Conservation (phyloP, 2,797 vertebrate species). For the Acanthis flammea region DNA sequence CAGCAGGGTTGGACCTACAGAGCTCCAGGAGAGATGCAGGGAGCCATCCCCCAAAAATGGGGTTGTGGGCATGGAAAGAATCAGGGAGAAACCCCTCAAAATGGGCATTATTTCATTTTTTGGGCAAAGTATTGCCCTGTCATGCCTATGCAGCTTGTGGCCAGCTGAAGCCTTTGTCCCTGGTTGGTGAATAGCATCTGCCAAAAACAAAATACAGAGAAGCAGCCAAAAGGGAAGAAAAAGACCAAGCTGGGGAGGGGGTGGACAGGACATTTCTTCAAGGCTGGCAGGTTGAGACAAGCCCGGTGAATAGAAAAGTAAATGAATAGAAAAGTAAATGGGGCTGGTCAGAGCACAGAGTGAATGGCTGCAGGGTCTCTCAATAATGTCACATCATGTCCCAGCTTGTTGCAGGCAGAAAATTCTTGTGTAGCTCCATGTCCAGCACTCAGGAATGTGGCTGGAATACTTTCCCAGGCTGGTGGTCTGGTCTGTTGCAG, state of each 20-base stretch:
- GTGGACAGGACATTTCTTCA: background rate
- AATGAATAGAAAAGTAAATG: background rate
- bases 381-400: background rate
- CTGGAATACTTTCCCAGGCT: background rate
- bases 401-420: background rate
- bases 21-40: background rate
- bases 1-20: background rate
- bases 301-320: background rate
- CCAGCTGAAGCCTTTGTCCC: background rate
- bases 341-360: background rate
- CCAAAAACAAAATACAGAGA: background rate
- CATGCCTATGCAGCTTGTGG: background rate
- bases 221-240: background rate
- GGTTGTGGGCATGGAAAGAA: background rate
- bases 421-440: rapidly evolving
- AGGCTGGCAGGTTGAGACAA: constrained; percentile 25
- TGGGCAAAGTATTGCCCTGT: background rate
- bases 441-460: background rate
- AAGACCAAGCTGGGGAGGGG: background rate
- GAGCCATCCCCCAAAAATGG: background rate
- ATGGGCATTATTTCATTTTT: background rate
- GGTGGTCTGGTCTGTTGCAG: background rate
- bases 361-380: background rate
- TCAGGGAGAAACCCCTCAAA: background rate
- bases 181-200: background rate